These are phyloP conservation scores for Wiebesia pumilae DNA, from an alignment of 1,140 invertebrate species.

Conservation along the genomic window DNA sequence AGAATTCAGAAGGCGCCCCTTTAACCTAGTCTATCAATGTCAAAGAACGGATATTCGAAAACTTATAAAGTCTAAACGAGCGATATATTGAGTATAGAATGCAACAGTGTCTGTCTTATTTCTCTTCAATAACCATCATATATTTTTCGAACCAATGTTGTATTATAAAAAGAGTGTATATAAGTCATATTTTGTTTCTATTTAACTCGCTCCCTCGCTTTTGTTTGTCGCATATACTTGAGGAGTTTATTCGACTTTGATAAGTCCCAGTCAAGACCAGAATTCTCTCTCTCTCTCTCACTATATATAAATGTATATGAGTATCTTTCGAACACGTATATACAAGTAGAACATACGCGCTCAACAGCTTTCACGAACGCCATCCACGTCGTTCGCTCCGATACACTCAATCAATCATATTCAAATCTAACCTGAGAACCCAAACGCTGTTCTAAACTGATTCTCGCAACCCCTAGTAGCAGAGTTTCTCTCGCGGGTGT, in stretches of 20 bases:
- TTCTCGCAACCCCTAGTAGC: not conserved
- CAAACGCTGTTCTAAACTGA: not conserved
- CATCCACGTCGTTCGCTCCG: constrained; percentile 47
- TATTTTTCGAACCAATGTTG: not conserved
- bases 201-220: not conserved
- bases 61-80: not conserved
- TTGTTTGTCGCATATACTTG: not conserved
- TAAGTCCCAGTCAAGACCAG: not conserved
- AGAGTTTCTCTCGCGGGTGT: not conserved
- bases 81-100: not conserved
- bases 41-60: not conserved
- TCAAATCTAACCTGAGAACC: constrained; percentile 58
- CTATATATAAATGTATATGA: not conserved
- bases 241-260: not conserved
- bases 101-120: not conserved
- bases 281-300: not conserved
- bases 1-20: not conserved
- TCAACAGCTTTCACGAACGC: constrained; percentile 5
- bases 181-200: not conserved
- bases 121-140: not conserved
- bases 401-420: constrained; percentile 70
- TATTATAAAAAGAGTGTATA: not conserved
- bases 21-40: not conserved
- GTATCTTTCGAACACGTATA: not conserved
- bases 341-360: not conserved